phyloP scores from a whole-genome alignment of 2,888 invertebrate species.

The Lycocerus yunnanus region DNA sequence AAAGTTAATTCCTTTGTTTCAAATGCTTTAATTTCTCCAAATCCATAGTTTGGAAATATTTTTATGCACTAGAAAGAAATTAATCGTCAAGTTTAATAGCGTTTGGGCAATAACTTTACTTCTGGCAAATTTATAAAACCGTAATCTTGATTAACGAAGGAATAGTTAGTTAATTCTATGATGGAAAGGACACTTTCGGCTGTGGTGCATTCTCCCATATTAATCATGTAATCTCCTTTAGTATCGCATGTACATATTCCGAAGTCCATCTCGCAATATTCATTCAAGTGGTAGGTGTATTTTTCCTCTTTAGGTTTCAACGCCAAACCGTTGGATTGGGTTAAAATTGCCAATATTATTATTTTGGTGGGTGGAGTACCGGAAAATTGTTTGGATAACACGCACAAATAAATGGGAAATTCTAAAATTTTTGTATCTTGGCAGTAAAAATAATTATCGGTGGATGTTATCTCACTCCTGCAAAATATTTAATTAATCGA shows the following conservation, averaged over 20 bases:
- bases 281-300: conserved; percentile 1
- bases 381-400: conserved; percentile 31
- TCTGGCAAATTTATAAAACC: conserved; percentile 40
- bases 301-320: conserved; percentile 16
- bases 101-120: conserved; percentile 30
- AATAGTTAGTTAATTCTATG: conserved; percentile 36
- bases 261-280: conserved; percentile 33
- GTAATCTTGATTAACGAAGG: conserved; percentile 36
- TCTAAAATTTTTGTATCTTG: conserved; percentile 32
- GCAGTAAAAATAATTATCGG: conserved; percentile 20
- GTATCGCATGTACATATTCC: conserved; percentile 29
- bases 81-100: background rate
- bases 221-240: conserved; percentile 21
- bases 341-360: conserved; percentile 37
- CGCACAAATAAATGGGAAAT: conserved; percentile 33
- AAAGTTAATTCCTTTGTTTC: conserved; percentile 35
- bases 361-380: conserved; percentile 36
- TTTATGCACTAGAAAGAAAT: conserved; percentile 34
- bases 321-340: conserved; percentile 30
- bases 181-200: conserved; percentile 36
- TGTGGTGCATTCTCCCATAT: conserved; percentile 39
- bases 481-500: background rate
- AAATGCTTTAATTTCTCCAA: conserved; percentile 38
- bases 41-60: conserved; percentile 41
- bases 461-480: conserved; percentile 24